Base-by-base conservation (phyloP, 2,797 vertebrate species). In the Gymnodraco acuticeps region DNA sequence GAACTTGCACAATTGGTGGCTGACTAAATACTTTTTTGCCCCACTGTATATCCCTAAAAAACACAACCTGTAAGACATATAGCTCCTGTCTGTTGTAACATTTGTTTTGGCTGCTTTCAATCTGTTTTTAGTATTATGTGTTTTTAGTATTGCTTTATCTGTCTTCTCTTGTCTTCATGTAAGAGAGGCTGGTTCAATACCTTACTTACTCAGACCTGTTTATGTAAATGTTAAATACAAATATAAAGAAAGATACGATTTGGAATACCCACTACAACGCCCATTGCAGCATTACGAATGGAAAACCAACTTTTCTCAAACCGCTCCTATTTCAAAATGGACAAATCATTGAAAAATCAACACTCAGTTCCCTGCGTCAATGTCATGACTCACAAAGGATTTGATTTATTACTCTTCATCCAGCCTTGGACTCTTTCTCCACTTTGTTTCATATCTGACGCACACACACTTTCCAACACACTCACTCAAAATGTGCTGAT, bases 401-500 rank as follows among this genome's bases (percentile, higher is more conserved):
- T 59, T 73, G 43, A 75, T 73, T 51, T 45, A 58, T 75, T 64
- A 45, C 65, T 72, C 19, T 67, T 52, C 14, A 59, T 66, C 1
- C 2, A n/a, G 23, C 20, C 43, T 45, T 59, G 15, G 52, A 64
- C 64, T 71, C 31, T 50, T 63, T 45, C 43, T 46, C 14, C 6
- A 4, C n/a, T 71, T 43, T 69, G 45, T 64, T 52, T 62, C 31
- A 41, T 6, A 5, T 58, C 42, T 71, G 46, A 58, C 16, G 27
- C 61, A 42, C 17, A 61, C 33, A 51, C 48, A 66, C 52, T 38
- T 38, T 38, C 20, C 47, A 14, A 70, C 64, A 63, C 58, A 58
- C 68, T 23, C 23, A n/a, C 31, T 20, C 12, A 68, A n/a, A 80
- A 80, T 58, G 73, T 83, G 61, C 73, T 74, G 68, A 75, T 73